phyloP scores from a whole-genome alignment of 1,140 invertebrate species.

The Pantala flavescens region DNA sequence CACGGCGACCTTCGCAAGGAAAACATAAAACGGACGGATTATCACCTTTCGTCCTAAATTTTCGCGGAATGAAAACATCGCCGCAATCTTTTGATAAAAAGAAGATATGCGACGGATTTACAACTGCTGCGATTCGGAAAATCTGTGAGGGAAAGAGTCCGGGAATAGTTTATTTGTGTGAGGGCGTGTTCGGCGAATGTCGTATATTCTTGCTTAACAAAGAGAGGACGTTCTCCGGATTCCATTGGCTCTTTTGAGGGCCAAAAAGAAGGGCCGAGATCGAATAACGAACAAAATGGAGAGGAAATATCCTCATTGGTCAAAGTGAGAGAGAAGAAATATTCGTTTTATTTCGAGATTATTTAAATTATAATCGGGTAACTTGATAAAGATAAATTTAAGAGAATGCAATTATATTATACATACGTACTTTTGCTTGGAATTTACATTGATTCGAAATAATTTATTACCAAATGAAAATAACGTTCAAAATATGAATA shows the following conservation, averaged over 20 bases:
- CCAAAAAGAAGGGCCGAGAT: neutral
- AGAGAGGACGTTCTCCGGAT: neutral
- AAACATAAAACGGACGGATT: too few relatives aligned
- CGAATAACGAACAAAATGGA: constrained; percentile 1
- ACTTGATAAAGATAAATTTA: too few relatives aligned
- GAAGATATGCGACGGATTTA: neutral
- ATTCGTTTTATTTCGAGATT: too few relatives aligned
- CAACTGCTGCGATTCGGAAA: neutral
- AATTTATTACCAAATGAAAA: too few relatives aligned
- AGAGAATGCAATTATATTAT: too few relatives aligned
- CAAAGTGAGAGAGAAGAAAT: neutral
- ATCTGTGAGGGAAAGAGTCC: neutral
- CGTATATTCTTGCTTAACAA: constrained; percentile 7
- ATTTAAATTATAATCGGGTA: too few relatives aligned
- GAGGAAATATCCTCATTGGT: neutral
- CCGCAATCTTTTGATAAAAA: neutral
- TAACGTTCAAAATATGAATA: too few relatives aligned
- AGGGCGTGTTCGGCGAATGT: neutral
- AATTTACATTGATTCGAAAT: too few relatives aligned
- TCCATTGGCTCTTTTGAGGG: neutral
- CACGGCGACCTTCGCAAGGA: too few relatives aligned
- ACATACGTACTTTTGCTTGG: too few relatives aligned
- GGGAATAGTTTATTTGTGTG: constrained; percentile 7
- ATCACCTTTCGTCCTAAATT: too few relatives aligned
- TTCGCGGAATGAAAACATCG: too few relatives aligned